Percentiles rank a stretch among this genome's conserved stretches.
phyloP scores from a whole-genome alignment of 2,797 vertebrate species.

The Cyprinella venusta region DNA sequence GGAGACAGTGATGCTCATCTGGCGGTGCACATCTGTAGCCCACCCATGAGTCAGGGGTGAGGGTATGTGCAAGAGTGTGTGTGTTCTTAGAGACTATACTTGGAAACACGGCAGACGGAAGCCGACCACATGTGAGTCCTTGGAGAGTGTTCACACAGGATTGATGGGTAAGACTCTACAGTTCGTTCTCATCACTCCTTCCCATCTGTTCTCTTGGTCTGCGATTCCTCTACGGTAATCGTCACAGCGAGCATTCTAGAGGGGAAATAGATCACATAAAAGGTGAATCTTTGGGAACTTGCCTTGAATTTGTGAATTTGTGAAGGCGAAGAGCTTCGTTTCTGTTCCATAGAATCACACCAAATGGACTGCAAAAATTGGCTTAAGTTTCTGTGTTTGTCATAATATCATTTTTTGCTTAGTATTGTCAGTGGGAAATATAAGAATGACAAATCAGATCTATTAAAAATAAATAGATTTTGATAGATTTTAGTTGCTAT shows the following conservation, averaged over 20 bases:
- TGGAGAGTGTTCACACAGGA: slow-evolving; percentile 42
- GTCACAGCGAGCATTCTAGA: neutral
- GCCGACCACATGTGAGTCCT: slow-evolving; percentile 49
- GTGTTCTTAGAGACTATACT: slow-evolving; percentile 49
- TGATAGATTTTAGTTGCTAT: neutral
- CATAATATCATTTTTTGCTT: no score
- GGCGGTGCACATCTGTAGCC: slow-evolving; percentile 44
- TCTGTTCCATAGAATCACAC: neutral
- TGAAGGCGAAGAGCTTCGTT: neutral
- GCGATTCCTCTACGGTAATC: slow-evolving; percentile 30
- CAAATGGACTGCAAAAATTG: no score
- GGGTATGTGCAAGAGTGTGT: slow-evolving; percentile 35
- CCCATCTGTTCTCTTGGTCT: slow-evolving; percentile 55
- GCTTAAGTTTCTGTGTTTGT: no score
- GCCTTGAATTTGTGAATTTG: neutral
- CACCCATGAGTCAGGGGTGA: slow-evolving; percentile 47
- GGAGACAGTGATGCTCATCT: slow-evolving; percentile 37
- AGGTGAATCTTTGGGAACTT: neutral
- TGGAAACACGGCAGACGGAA: slow-evolving; percentile 53
- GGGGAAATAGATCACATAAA: neutral
- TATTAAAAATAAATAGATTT: neutral
- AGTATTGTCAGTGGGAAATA: neutral
- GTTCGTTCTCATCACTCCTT: slow-evolving; percentile 49
- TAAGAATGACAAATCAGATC: neutral
- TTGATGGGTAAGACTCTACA: slow-evolving; percentile 39